Percentiles rank a stretch among this genome's conserved stretches.
These are phyloP conservation scores for Drosophila virilis DNA, from an alignment of 1,140 invertebrate species.

Conservation along the genomic window DNA sequence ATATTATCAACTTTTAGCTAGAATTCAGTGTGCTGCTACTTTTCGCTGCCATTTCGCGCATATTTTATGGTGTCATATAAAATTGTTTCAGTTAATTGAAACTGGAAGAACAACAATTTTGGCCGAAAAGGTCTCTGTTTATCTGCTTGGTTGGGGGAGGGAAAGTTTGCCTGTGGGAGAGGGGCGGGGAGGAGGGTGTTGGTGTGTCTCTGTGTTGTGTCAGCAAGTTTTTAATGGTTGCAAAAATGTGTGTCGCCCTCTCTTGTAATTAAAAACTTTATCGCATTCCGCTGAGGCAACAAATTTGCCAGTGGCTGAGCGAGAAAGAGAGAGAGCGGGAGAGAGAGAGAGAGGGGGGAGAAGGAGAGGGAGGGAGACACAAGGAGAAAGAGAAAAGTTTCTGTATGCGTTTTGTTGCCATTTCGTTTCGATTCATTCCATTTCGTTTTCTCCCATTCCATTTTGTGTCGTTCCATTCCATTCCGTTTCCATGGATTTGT, in stretches of 20 bases:
- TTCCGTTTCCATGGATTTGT: not conserved
- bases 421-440: not conserved
- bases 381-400: too few species aligned
- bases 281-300: constrained; percentile 24
- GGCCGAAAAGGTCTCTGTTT: not conserved
- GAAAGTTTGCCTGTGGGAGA: not conserved
- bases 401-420: not conserved
- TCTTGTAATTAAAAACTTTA: constrained; percentile 41
- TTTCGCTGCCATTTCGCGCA: too few species aligned
- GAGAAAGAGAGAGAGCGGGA: too few species aligned
- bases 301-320: not conserved
- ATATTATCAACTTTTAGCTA: too few species aligned
- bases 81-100: constrained; percentile 21
- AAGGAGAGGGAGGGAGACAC: too few species aligned
- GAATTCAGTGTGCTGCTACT: too few species aligned
- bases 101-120: constrained; percentile 8
- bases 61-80: not conserved
- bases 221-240: constrained; percentile 36
- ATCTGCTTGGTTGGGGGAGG: not conserved
- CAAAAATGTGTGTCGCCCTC: constrained; percentile 21
- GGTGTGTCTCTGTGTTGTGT: not conserved
- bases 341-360: not conserved
- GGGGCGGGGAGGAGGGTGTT: not conserved
- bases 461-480: not conserved
- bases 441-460: not conserved